Percentiles rank a stretch among this genome's conserved stretches.
phyloP scores from a whole-genome alignment of 2,113 vertebrate genomes.

The Labeo catla region DNA sequence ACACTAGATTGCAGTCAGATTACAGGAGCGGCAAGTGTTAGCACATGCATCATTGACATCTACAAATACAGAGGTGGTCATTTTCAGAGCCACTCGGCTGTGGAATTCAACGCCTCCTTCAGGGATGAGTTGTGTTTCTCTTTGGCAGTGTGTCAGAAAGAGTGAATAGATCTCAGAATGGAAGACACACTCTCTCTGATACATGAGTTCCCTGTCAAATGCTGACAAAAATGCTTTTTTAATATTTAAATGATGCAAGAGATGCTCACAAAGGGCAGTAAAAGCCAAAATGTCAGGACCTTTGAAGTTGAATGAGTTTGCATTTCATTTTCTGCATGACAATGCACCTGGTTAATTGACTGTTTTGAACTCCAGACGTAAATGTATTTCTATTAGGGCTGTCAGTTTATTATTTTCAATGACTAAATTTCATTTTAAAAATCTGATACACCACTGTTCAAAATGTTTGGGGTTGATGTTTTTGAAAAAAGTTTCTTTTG shows the following conservation, averaged over 20 bases:
- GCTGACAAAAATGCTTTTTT: background rate
- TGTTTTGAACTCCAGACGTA: background rate
- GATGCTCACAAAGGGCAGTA: background rate
- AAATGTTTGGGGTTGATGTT: background rate
- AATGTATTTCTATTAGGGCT: background rate
- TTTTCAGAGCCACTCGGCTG: slow-evolving; percentile 25
- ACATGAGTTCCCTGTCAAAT: background rate
- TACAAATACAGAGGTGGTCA: slow-evolving; percentile 7
- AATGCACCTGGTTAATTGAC: background rate
- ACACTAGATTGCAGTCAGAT: background rate
- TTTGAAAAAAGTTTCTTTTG: too few relatives aligned
- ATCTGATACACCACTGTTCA: background rate
- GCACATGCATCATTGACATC: slow-evolving; percentile 3
- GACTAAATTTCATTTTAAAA: background rate
- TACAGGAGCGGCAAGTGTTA: background rate
- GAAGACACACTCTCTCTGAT: background rate
- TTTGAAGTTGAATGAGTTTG: background rate
- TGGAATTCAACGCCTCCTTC: background rate
- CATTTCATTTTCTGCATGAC: slow-evolving; percentile 1
- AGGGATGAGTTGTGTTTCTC: slow-evolving; percentile 5
- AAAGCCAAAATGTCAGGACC: background rate
- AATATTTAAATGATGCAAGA: background rate
- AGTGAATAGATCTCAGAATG: slow-evolving; percentile 8
- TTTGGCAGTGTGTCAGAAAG: background rate
- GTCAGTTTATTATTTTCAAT: background rate